Evolutionary conservation across 2,888 invertebrate species (phyloP), one percentile per base, ranked within the genome.

Genomic region (Athripsodes cinereus): DNA sequence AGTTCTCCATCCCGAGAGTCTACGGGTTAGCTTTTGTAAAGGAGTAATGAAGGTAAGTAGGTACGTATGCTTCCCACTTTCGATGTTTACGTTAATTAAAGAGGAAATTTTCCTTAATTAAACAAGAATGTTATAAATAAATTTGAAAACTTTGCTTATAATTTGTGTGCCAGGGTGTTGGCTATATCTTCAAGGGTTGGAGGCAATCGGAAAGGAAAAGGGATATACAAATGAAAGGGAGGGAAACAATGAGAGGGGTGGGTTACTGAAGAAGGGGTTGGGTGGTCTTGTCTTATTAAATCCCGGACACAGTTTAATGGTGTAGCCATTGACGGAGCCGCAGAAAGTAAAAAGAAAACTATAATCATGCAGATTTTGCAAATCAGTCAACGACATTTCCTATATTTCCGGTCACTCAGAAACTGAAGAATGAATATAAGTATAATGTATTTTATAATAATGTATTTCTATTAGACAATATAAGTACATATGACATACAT

Each of bases 161-260:
- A 64, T 64, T 60, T 57, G 64, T 53, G 59, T 48, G 62, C 26
- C 40, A 40, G 40, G 16, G 40, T 13, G 40, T 40, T 13, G 40
- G 56, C 54, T 49, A 48, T 69, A 71, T 72, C 70, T 20, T 26
- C 22, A n/a, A 49, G 50, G 31, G 40, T n/a, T n/a, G n/a, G 44
- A 52, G 49, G 53, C 31, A 35, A 13, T 20, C 59, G 2, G 55
- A 59, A 35, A 49, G 49, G 49, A 55, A 55, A 16, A 34, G 46
- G 44, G 51, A 16, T 18, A 19, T 44, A 19, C 31, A 22, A n/a
- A 19, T n/a, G 50, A 31, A 16, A 46, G 54, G 26, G 51, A 58
- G 11, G 46, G 20, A 8, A 50, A 26, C 47, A 20, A 47, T 50
- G 46, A 52, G 18, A 34, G 35, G 60, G 53, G 54, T 40, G 69